Evolutionary conservation across 2,113 vertebrate genomes (phyloP), one percentile per base, ranked within the genome.

Genomic region (Diglossa brunneiventris): DNA sequence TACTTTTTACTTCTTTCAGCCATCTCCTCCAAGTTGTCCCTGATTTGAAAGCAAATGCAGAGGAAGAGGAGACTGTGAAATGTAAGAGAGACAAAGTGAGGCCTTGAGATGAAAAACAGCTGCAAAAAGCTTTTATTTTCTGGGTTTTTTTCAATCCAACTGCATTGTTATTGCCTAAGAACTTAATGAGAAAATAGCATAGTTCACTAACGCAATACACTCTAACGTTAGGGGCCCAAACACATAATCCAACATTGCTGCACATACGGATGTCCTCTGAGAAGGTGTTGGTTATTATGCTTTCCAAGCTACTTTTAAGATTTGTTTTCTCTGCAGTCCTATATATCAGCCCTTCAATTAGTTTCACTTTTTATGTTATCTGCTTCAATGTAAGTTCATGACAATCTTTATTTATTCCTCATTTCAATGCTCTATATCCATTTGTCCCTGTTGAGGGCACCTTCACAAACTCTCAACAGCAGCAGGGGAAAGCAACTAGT

Each of bases 401-500:
- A n/a, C 7, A 21, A 90, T 95, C 84, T 50, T 95, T 92, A 80
- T 61, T 90, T 77, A 73, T 72, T 59, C 33, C 22, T 76, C 47
- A 46, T 73, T 82, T 89, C 44, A 62, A 3, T 53, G n/a, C 3
- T 50, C 19, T 49, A 3, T 39, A 59, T 39, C 55, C 37, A 35
- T 6, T 74, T 76, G 2, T 6, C 42, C 12, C 42, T 53, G 3
- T 58, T 68, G 39, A 64, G 2, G 18, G 37, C 73, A 92, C 83
- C 64, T 84, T 96, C 87, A 83, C 58, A 39, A 90, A 82, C 67
- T 96, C 90, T 85, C 81, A 91, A 52, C 27, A 95, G 58, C 63
- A 96, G 93, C 23, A 72, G 15, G 22, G 31, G 80, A 89, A 97
- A 96, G 13, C 44, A 90, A 73, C 47, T 33, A 94, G 74, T 9